Percentiles rank a stretch among this genome's conserved stretches.
phyloP scores from a whole-genome alignment of 2,113 vertebrate genomes.

The Colius striatus region DNA sequence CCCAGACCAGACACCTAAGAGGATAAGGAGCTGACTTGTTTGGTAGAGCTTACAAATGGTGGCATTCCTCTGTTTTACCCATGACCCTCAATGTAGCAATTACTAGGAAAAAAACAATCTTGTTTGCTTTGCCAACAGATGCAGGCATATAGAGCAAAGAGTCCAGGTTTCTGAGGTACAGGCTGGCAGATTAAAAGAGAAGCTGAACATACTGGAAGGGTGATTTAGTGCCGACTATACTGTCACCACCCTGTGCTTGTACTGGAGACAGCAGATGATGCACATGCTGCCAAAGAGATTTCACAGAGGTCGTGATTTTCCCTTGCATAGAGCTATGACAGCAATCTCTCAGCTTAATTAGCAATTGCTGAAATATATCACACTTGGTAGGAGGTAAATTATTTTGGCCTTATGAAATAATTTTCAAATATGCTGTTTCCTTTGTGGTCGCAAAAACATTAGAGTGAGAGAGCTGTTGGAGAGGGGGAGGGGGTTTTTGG shows the following conservation, averaged over 20 bases:
- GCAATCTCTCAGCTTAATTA: constrained; percentile 21
- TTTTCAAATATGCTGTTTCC: not conserved
- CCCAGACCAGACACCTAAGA: not conserved
- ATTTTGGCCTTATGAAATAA: constrained; percentile 31
- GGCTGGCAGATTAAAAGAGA: not conserved
- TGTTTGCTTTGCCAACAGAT: not conserved
- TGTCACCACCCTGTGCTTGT: not conserved
- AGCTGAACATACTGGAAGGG: not conserved
- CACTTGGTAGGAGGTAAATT: constrained; percentile 28
- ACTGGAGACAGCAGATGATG: constrained; percentile 5
- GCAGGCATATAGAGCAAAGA: not conserved
- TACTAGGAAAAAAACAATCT: not conserved
- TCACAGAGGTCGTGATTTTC: constrained; percentile 11
- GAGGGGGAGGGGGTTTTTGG: fast-evolving
- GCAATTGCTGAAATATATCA: constrained; percentile 6
- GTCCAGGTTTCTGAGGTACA: not conserved
- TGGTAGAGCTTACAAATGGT: not conserved
- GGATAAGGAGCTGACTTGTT: not conserved
- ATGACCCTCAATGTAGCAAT: not conserved
- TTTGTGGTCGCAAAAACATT: constrained; percentile 8
- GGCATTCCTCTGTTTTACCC: not conserved
- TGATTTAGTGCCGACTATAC: not conserved
- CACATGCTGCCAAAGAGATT: not conserved
- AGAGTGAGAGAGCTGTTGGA: not conserved
- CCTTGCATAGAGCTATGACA: not conserved